Evolutionary conservation across 2,888 invertebrate genomes (phyloP).

Genomic region (Machimus rusticus): DNA sequence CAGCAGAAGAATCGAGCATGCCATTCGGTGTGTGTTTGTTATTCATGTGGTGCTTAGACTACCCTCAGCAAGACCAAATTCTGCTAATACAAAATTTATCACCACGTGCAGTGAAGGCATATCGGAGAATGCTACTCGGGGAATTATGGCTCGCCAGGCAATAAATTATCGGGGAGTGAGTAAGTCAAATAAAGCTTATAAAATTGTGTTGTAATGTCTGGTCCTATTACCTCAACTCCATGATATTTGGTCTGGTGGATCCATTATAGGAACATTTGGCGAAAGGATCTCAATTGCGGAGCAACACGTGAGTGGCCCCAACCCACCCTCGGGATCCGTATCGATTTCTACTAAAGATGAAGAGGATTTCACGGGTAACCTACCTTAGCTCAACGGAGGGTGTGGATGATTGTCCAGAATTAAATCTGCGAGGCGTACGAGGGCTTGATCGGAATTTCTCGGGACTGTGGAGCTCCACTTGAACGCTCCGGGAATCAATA

Average conservation of each 20-base stretch:
- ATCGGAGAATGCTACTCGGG: neutral
- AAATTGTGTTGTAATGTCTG: neutral
- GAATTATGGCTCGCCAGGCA: neutral
- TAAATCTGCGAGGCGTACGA: constrained; percentile 58
- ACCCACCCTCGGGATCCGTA: neutral
- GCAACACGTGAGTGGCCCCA: neutral
- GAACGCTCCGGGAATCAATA: constrained; percentile 60
- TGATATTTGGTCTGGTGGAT: neutral
- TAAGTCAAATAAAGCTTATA: constrained; percentile 3
- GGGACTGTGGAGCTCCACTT: constrained; percentile 61
- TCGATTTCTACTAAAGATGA: neutral
- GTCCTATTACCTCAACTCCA: neutral
- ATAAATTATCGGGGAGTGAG: neutral
- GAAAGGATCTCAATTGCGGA: neutral
- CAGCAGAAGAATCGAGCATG: neutral
- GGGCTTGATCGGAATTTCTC: constrained; percentile 58
- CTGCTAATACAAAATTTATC: neutral
- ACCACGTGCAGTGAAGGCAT: neutral
- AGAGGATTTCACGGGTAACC: neutral
- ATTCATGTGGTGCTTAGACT: neutral
- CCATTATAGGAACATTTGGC: neutral
- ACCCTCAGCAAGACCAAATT: neutral
- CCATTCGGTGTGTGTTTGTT: neutral
- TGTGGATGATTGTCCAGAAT: constrained; percentile 59
- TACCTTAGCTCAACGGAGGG: constrained; percentile 60